Base-by-base conservation (phyloP, 2,888 invertebrate species). In the Digitonthophagus gazella region DNA sequence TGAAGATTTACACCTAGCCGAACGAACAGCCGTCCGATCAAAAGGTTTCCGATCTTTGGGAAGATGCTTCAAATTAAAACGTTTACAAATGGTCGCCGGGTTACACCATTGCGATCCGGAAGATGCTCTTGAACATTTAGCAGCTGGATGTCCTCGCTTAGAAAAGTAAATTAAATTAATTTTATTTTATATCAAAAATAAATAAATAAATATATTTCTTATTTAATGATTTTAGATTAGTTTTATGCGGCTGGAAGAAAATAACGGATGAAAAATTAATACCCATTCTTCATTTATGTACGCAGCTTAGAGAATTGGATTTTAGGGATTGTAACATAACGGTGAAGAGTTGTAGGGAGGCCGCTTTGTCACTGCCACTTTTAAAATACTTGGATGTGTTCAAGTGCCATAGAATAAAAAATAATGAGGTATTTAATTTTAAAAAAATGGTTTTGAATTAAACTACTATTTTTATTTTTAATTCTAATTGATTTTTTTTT, bases 241-340 rank as follows among this genome's bases (percentile, higher is more conserved):
- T 72, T 58, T 76, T 78, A 63, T 75, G 76, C 66, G 78, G 78
- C 22, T 78, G 79, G 78, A 78, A 76, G 65, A 77, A 76, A 69
- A 74, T 79, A 61, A 78, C 75, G 66, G 79, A 79, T 69, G 77
- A 77, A 15, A 76, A 77, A 71, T 70, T 79, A 28, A 73, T 76
- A 71, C 77, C 77, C 11, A 75, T 78, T 19, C 69, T 79, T 70
- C 77, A 77, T 65, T 74, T 76, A 72, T 77, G 77, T 65, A 76
- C 75, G 3, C 75, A 77, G 69, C 68, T 79, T 19, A 75, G 74
- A 68, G 72, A 72, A 22, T 69, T 79, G 3, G 76, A 77, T 69
- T 74, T 79, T 58, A 72, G 76, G 66, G 77, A 76, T 14, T 68
- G 76, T 11, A 76, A 76, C 71, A 77, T 79, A 67, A 79, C 78